These are phyloP conservation scores for Lepilemur ruficaudatus DNA, from an alignment of 2,797 vertebrate species.

Conservation along the genomic window DNA sequence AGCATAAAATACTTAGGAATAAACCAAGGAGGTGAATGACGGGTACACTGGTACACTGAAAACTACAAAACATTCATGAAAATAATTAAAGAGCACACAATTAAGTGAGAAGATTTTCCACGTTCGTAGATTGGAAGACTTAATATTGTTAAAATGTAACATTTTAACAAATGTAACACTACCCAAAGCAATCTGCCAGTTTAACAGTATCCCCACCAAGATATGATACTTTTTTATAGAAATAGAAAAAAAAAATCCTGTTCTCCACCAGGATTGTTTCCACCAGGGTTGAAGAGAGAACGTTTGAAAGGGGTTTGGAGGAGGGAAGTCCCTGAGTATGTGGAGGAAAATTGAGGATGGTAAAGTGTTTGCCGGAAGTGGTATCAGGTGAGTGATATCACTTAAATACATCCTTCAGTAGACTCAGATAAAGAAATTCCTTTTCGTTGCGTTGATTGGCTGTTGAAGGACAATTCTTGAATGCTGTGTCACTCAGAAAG, in stretches of 20 bases:
- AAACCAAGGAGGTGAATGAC: not conserved
- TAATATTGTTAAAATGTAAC: not conserved
- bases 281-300: not conserved
- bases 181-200: not conserved
- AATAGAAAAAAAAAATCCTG: not conserved
- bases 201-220: not conserved
- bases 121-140: not conserved
- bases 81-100: not conserved
- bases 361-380: not conserved
- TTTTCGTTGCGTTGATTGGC: not conserved
- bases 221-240: not conserved
- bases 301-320: not conserved
- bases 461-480: not conserved
- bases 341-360: not conserved
- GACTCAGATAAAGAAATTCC: not conserved
- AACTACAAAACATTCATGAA: not conserved
- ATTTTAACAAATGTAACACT: no score
- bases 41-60: not conserved
- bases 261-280: not conserved
- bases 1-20: not conserved
- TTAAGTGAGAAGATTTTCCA: not conserved
- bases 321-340: not conserved
- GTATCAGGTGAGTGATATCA: rapidly evolving
- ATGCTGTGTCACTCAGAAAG: not conserved
- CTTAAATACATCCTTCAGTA: not conserved